Conservation (phyloP, 1,140 invertebrate genomes). For the Harpegnathos saltator region DNA sequence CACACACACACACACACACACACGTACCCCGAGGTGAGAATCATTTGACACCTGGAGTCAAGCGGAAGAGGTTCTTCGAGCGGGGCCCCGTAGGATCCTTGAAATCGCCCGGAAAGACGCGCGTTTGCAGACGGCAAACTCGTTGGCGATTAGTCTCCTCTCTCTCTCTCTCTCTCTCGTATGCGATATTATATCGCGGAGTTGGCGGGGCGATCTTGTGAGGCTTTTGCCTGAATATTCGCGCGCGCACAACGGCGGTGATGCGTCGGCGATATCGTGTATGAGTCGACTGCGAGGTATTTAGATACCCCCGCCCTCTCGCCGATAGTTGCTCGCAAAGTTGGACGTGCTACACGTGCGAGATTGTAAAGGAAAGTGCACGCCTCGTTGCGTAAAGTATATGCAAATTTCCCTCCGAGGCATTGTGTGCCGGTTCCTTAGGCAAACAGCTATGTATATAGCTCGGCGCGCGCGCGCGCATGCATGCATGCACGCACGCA, state of each 20-base stretch:
- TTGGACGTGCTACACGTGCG: slow-evolving; percentile 54
- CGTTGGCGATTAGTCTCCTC: background rate
- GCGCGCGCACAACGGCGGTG: slow-evolving; percentile 32
- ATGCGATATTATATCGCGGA: background rate
- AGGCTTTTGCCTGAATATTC: slow-evolving; percentile 54
- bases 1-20: too few relatives aligned
- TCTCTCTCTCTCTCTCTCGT: slow-evolving; percentile 19
- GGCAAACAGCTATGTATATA: slow-evolving; percentile 47
- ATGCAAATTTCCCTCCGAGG: slow-evolving; percentile 57
- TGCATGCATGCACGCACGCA: background rate
- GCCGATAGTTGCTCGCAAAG: slow-evolving; percentile 57
- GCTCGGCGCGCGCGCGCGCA: too few relatives aligned
- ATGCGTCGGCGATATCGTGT: slow-evolving; percentile 48
- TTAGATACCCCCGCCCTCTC: slow-evolving; percentile 51
- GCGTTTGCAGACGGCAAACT: background rate
- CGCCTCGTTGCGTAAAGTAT: slow-evolving; percentile 56
- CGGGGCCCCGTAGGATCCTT: too few relatives aligned
- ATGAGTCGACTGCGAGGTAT: slow-evolving; percentile 44
- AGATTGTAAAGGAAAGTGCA: slow-evolving; percentile 61
- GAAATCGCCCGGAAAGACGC: too few relatives aligned
- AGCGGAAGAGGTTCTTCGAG: too few relatives aligned
- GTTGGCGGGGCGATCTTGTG: slow-evolving; percentile 40
- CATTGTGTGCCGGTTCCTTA: slow-evolving; percentile 55
- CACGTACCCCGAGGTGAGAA: background rate
- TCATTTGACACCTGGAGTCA: background rate